phyloP scores from a whole-genome alignment of 2,888 invertebrate genomes.

The Ptychoptera contaminata region DNA sequence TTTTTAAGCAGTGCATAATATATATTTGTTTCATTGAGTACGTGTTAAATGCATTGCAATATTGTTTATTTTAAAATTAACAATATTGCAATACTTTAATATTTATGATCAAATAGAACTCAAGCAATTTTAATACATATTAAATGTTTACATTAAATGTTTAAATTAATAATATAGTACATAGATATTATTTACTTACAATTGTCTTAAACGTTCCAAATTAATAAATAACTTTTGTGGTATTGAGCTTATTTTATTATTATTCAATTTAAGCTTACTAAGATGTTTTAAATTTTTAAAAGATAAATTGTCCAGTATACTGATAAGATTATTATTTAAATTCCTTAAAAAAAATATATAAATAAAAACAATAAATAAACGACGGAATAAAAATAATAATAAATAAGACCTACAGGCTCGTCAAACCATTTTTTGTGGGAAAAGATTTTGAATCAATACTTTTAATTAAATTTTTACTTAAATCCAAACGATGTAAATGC shows the following conservation, averaged over 20 bases:
- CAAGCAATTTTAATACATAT: no score
- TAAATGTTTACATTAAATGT: no score
- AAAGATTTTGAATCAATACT: conserved; percentile 32
- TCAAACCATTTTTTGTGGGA: conserved; percentile 33
- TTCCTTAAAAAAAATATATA: conserved; percentile 34
- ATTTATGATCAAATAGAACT: no score
- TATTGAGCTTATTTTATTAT: conserved; percentile 31
- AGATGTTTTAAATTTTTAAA: conserved; percentile 13
- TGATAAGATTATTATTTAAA: conserved; percentile 58
- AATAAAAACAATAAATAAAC: not conserved
- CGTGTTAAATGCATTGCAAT: no score
- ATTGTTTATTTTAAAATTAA: no score
- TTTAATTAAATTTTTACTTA: conserved; percentile 32
- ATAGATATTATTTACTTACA: conserved; percentile 6
- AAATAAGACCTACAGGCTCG: conserved; percentile 31
- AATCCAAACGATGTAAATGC: conserved; percentile 25
- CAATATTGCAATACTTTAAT: no score
- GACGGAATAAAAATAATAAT: not conserved
- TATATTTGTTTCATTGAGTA: no score
- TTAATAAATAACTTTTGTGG: conserved; percentile 35
- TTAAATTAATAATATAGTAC: not conserved
- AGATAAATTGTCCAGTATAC: conserved; percentile 49
- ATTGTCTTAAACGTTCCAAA: conserved; percentile 24
- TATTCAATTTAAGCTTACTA: conserved; percentile 29
- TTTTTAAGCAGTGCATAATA: no score